Evolutionary conservation across 2,888 invertebrate genomes (phyloP), one percentile per base, ranked within the genome.

Genomic region (Stratiomys singularior): DNA sequence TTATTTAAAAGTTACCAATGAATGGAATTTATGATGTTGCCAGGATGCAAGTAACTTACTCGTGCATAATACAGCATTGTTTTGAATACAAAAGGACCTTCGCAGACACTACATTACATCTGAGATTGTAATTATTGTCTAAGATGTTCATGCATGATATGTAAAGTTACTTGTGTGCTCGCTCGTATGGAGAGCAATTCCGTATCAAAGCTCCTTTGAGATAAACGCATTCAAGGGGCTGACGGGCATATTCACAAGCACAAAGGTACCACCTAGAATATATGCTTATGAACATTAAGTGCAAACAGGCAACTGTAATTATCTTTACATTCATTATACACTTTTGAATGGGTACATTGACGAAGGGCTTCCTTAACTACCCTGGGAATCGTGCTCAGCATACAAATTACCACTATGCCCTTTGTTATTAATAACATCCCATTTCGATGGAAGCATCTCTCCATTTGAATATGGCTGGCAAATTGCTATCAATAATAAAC

Each of bases 241-340:
- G 27, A 25, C 47, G 46, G 27, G n/a, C 71, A 71, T 27, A 71
- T 27, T 71, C 27, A n/a, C 25, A 71, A 44, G 46, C 44, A 67
- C 23, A 67, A 47, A 47, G 47, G 47, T 27, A 37, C 37, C 37
- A 37, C 9, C 37, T 37, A 5, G n/a, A n/a, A n/a, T 37, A 23
- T 47, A 11, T 23, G 28, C 71, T 52, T 71, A 18, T 25, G 44
- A 71, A 37, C n/a, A 44, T 47, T 25, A 23, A 71, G 71, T 52
- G 52, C 71, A 52, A 52, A 3, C 25, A 52, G 46, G 23, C 47
- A 3, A 37, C 37, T 71, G 27, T 25, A 71, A 71, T 71, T 25
- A 71, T 71, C 71, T 28, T 52, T 67, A 25, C 71, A 71, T 71
- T 71, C 71, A 71, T 47, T 71, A 47, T 46, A 71, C 52, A 47